A percentile compares a stretch with the other conserved stretches of the same genome.
Conservation (phyloP, 2,888 invertebrate species). For the Campoletis raptor region DNA sequence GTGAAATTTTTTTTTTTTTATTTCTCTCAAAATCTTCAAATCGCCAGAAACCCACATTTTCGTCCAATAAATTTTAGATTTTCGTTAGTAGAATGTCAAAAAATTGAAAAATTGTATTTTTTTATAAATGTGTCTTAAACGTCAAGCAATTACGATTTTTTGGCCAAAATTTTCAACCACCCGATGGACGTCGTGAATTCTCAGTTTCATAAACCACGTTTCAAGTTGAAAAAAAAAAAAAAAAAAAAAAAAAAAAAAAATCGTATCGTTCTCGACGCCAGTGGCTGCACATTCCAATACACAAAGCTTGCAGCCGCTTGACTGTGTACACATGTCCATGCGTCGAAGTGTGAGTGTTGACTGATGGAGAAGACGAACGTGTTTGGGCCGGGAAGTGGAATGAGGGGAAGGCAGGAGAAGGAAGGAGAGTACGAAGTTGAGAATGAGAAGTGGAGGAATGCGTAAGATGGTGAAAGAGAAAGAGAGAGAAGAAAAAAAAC, state of each 20-base stretch:
- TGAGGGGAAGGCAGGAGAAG: background rate
- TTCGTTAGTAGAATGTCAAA: background rate
- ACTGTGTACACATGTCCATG: slow-evolving; percentile 57
- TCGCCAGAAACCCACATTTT: background rate
- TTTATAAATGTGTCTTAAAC: background rate
- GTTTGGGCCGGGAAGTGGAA: slow-evolving; percentile 2
- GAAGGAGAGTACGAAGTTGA: slow-evolving; percentile 7
- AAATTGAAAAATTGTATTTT: background rate
- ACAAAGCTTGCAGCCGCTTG: slow-evolving; percentile 73
- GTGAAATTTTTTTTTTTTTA: background rate
- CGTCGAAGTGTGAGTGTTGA: background rate
- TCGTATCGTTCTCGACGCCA: slow-evolving; percentile 29
- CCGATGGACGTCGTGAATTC: background rate
- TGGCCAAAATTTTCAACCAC: background rate
- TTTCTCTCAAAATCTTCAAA: background rate
- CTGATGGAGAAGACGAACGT: slow-evolving; percentile 44
- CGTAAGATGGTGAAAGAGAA: slow-evolving; percentile 40
- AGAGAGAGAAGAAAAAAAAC: slow-evolving; percentile 19
- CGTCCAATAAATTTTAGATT: background rate
- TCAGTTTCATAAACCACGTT: background rate
- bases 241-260: slow-evolving; percentile 9
- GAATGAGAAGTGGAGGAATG: slow-evolving; percentile 38
- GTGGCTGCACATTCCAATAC: slow-evolving; percentile 36
- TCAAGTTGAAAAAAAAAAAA: background rate
- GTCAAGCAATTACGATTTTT: background rate